phyloP scores from a whole-genome alignment of 2,113 vertebrate genomes.

The Arvicanthis niloticus region DNA sequence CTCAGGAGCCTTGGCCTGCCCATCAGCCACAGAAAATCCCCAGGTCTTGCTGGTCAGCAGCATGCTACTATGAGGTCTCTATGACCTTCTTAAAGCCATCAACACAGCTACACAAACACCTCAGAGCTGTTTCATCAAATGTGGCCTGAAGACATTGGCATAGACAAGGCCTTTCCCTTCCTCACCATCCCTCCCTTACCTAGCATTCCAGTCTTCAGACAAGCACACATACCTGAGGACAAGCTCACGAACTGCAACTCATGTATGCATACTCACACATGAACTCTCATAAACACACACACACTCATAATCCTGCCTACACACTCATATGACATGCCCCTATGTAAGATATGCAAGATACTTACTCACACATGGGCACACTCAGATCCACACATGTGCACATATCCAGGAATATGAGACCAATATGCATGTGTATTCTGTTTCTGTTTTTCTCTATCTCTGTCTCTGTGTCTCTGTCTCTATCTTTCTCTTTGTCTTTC shows the following conservation, averaged over 20 bases:
- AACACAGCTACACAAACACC: not conserved
- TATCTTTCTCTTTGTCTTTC: not conserved
- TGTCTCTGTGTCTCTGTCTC: not conserved
- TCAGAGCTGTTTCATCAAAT: not conserved
- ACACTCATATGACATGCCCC: not conserved
- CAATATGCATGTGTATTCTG: not conserved
- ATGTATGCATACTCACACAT: not conserved
- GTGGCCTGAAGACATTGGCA: too few species aligned
- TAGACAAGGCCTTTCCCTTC: rapidly evolving
- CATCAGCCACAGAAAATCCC: not conserved
- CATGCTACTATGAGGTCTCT: not conserved
- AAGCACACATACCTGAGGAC: not conserved
- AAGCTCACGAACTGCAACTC: not conserved
- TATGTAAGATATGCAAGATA: not conserved
- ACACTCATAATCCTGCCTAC: not conserved
- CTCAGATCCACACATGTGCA: not conserved
- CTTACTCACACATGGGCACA: not conserved
- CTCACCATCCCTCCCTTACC: not conserved
- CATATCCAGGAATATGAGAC: too few species aligned
- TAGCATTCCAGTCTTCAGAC: not conserved
- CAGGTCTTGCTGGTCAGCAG: not conserved
- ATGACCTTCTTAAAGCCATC: not conserved
- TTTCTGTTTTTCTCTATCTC: too few species aligned
- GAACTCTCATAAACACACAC: not conserved
- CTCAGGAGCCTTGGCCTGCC: not conserved